Conservation (phyloP, 2,888 invertebrate species). For the Brachylomia viminalis region DNA sequence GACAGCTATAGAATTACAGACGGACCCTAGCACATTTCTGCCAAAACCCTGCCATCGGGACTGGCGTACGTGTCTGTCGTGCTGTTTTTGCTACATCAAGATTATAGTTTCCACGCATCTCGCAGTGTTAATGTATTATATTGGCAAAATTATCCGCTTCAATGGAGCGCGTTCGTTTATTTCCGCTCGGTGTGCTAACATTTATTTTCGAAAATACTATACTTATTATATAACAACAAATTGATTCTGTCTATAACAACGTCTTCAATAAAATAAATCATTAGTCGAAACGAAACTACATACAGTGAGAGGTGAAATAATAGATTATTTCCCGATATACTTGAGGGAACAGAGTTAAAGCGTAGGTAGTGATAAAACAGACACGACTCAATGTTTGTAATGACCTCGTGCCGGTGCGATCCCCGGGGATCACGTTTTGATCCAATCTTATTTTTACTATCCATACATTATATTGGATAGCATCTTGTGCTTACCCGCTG, state of each 20-base stretch:
- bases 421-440: constrained; percentile 74
- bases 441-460: constrained; percentile 77
- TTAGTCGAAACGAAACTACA: constrained; percentile 40
- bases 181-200: constrained; percentile 4
- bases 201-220: constrained; percentile 38
- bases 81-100: neutral
- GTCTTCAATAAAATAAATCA: constrained; percentile 58
- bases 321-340: constrained; percentile 65
- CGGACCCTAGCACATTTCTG: neutral
- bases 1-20: neutral
- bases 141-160: constrained; percentile 18
- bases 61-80: neutral
- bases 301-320: constrained; percentile 60
- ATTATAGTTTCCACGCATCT: constrained; percentile 15
- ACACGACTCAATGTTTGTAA: constrained; percentile 74
- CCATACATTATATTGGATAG: constrained; percentile 71
- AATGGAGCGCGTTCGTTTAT: constrained; percentile 14
- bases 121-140: constrained; percentile 12
- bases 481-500: constrained; percentile 61
- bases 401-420: constrained; percentile 72
- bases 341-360: constrained; percentile 63
- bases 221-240: constrained; percentile 36
- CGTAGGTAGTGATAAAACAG: constrained; percentile 74
- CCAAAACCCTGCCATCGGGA: neutral
- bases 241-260: constrained; percentile 34